Conservation (phyloP, 2,888 invertebrate species). For the Stramonita haemastoma region DNA sequence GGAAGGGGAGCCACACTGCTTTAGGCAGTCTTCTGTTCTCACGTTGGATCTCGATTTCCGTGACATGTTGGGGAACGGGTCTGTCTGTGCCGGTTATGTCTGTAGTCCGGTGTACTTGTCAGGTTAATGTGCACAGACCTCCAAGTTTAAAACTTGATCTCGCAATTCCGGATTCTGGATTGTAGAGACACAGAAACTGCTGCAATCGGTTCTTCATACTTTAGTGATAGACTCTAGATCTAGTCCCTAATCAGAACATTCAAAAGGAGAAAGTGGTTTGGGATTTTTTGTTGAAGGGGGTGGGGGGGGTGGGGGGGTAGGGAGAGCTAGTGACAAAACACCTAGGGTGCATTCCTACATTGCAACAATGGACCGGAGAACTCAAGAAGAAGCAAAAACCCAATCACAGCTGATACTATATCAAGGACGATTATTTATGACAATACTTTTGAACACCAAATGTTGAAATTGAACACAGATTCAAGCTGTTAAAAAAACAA, state of each 20-base stretch:
- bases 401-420: too few species aligned
- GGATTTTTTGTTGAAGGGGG: too few species aligned
- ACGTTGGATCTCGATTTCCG: neutral
- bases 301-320: too few species aligned
- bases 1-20: neutral
- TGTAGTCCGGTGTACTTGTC: neutral
- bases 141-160: neutral
- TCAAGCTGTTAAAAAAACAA: too few species aligned
- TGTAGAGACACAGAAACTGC: neutral
- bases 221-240: neutral
- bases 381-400: too few species aligned
- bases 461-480: too few species aligned
- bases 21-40: constrained; percentile 2
- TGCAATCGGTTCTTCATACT: neutral
- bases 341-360: too few species aligned
- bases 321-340: too few species aligned
- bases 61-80: neutral
- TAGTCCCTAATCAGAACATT: neutral
- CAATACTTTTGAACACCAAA: too few species aligned
- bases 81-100: neutral
- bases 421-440: too few species aligned
- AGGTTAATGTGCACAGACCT: neutral
- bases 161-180: neutral
- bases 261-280: too few species aligned
- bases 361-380: too few species aligned